Evolutionary conservation across 2,797 vertebrate genomes (phyloP).

Genomic region (Dallia pectoralis): DNA sequence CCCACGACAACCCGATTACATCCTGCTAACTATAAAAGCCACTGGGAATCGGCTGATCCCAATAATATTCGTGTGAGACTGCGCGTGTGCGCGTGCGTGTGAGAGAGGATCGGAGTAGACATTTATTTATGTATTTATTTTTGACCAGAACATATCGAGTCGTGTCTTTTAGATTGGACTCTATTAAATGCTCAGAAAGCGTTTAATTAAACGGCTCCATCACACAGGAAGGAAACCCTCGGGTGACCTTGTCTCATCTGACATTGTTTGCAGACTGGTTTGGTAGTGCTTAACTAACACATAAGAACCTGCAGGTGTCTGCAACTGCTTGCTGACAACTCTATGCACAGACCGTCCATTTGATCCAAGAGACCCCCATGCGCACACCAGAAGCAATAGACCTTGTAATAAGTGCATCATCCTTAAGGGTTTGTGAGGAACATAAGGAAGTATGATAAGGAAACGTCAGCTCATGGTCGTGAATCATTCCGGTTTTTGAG

Average conservation of each 20-base stretch:
- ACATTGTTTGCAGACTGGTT: background rate
- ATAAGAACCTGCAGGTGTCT: background rate
- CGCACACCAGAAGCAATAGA: background rate
- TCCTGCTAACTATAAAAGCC: background rate
- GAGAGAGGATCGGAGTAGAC: background rate
- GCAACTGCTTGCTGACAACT: constrained; percentile 43
- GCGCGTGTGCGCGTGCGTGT: constrained; percentile 15
- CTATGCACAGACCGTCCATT: background rate
- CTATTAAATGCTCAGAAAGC: background rate
- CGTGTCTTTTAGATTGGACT: background rate
- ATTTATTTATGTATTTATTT: background rate
- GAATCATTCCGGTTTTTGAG: background rate
- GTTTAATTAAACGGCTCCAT: background rate
- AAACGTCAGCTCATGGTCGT: background rate
- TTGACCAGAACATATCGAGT: background rate
- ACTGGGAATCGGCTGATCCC: background rate
- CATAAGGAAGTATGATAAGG: background rate
- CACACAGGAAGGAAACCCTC: constrained; percentile 1
- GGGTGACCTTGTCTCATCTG: background rate
- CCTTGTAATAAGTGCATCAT: background rate
- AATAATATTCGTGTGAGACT: background rate
- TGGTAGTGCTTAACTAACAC: background rate
- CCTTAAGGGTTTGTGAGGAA: background rate
- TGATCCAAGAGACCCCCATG: constrained; percentile 54
- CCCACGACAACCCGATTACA: background rate